Evolutionary conservation across 2,113 vertebrate genomes (phyloP).

Genomic region (Corvus cornix): DNA sequence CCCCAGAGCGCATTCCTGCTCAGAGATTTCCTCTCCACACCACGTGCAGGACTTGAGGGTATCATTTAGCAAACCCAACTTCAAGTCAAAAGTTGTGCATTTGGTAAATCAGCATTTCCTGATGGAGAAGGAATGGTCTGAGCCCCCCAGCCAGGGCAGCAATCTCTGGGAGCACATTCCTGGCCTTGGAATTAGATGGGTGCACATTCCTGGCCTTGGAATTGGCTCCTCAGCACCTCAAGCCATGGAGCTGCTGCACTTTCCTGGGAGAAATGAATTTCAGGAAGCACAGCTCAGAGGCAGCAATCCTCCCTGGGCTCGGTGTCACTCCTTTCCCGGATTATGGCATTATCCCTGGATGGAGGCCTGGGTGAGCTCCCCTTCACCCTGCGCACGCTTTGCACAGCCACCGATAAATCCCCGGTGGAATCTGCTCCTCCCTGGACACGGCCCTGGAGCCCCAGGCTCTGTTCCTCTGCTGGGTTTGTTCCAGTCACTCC

Average conservation of each 20-base stretch:
- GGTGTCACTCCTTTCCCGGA: not conserved
- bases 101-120: not conserved
- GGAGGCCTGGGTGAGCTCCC: not conserved
- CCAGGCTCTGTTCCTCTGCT: not conserved
- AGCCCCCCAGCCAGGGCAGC: not conserved
- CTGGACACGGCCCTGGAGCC: not conserved
- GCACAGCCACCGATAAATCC: not conserved
- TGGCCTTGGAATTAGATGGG: not conserved
- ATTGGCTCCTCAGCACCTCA: not conserved
- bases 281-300: not conserved
- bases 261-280: not conserved
- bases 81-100: not conserved
- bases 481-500: not conserved
- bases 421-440: not conserved
- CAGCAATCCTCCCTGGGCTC: not conserved
- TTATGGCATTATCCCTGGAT: not conserved
- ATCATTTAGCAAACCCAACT: not conserved
- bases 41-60: accelerated
- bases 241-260: not conserved
- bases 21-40: not conserved
- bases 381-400: not conserved
- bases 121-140: not conserved
- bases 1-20: not conserved
- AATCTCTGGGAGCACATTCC: not conserved
- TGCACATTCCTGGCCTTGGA: not conserved